Base-by-base conservation (phyloP, 2,113 vertebrate genomes). In the Leucoraja erinaceus region DNA sequence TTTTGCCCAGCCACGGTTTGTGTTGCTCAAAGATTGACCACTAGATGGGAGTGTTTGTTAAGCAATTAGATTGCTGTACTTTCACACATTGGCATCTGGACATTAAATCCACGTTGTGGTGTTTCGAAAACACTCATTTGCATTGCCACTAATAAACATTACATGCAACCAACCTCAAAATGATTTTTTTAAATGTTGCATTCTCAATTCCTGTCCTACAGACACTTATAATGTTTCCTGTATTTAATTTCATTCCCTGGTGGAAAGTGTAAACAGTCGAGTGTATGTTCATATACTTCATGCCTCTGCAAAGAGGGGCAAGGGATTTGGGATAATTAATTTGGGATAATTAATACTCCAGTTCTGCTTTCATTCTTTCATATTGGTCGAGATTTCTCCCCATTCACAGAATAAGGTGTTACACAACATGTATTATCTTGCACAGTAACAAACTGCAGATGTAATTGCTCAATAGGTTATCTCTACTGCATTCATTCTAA, bases 31-130 rank as follows among this genome's bases (percentile, higher is more conserved):
- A 4, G 78, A 88, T 31, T 31, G 59, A 31, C 59, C 83, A 88
- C 59, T 88, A 88, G 83, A 63, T 88, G 83, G 83, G n/a, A 61
- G 83, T 31, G 59, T 88, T 14, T 88, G n/a, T 18, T 14, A 63
- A 88, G 59, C 5, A 66, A 88, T 88, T n/a, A 18, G 28, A 63
- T 88, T n/a, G 14, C 10, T 5, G 5, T 4, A 66, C 28, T 16
- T 77, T 33, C 6, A 31, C 28, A 31, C 59, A 31, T 2, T 31
- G 28, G 5, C 56, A 18, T 31, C 83, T 63, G 56, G 83, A 61
- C 12, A 16, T 88, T 84, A 25, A 84, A 12, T n/a, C 25, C 16
- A n/a, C 7, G 70, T 0, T 72, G 70, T 20, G 16, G 16, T 72
- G 70, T 72, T 20, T 5, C 70, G 22, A 72, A 70, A 72, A 16